Conservation (phyloP, 2,888 invertebrate species). For the Drosophila kambysellisi region DNA sequence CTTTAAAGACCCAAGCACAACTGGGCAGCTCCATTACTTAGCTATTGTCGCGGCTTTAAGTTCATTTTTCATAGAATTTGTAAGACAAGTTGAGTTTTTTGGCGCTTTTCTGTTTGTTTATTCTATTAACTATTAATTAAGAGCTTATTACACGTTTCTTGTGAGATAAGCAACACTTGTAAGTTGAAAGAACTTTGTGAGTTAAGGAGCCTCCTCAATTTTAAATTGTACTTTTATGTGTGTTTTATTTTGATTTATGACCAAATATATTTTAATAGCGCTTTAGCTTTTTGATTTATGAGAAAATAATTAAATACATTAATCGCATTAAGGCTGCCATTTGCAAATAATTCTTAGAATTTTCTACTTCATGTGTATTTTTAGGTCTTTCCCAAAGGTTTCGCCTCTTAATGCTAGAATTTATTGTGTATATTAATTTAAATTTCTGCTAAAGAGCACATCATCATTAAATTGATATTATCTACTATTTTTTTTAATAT, state of each 20-base stretch:
- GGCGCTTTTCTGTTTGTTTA: background rate
- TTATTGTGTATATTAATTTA: background rate
- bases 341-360: background rate
- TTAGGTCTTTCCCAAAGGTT: background rate
- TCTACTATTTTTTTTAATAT: background rate
- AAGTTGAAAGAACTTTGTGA: background rate
- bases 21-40: slow-evolving; percentile 21
- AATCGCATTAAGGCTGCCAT: background rate
- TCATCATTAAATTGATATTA: slow-evolving; percentile 4
- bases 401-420: background rate
- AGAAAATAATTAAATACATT: background rate
- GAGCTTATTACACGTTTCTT: background rate
- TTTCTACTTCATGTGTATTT: background rate
- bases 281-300: background rate
- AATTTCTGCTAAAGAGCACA: background rate
- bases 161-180: background rate
- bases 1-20: slow-evolving; percentile 26
- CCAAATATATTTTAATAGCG: background rate
- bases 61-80: slow-evolving; percentile 22
- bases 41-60: slow-evolving; percentile 47
- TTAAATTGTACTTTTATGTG: background rate
- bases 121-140: background rate
- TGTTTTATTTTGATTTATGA: background rate
- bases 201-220: background rate
- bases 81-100: slow-evolving; percentile 10